Base-by-base conservation (phyloP, 2,888 invertebrate species). In the Augochlorella aurata region DNA sequence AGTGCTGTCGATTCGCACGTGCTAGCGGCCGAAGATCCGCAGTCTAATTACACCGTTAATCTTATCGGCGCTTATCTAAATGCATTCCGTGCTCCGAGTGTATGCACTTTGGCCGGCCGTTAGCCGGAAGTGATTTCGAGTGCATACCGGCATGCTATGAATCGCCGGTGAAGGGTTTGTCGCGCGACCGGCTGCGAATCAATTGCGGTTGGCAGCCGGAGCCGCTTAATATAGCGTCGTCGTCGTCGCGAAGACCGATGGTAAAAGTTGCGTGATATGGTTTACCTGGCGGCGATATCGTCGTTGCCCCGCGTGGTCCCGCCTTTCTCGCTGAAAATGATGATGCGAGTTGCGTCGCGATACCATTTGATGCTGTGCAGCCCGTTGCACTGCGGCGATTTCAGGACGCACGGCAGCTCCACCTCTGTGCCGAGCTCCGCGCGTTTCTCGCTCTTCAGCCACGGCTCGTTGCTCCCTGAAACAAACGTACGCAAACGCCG, bases 311-410 rank as follows among this genome's bases (percentile, higher is more conserved):
- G 94, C 84, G 96, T 95, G 84, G 96, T 95, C 47, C 95, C 95
- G 3, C 95, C 95, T 10, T 95, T 95, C 84, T 96, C 96, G 83
- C 97, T 97, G 94, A 96, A 97, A 88, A 97, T 96, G 94, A 96
- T 97, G 78, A 97, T 96, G 77, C 97, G 93, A 68, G 95, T 94
- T 80, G 96, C 95, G 3, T 96, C 96, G 87, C 96, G 95, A 94
- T 97, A 97, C 97, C 97, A 97, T 93, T 97, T 97, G 93, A 97
- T 96, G 94, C 96, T 97, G 94, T 97, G 97, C 91, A 97, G 95
- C 85, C 96, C 96, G 0, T 97, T 97, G 91, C 97, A 97, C 47
- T 96, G 95, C n/a, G 95, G 94, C 63, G 95, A 95, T 90, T 97
- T 96, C 85, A 97, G 95, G 24, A 95, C 95, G 91, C 97, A 97